A percentile compares a stretch with the other conserved stretches of the same genome.
Evolutionary conservation across 2,888 invertebrate genomes (phyloP).

Genomic region (Tholera decimalis): DNA sequence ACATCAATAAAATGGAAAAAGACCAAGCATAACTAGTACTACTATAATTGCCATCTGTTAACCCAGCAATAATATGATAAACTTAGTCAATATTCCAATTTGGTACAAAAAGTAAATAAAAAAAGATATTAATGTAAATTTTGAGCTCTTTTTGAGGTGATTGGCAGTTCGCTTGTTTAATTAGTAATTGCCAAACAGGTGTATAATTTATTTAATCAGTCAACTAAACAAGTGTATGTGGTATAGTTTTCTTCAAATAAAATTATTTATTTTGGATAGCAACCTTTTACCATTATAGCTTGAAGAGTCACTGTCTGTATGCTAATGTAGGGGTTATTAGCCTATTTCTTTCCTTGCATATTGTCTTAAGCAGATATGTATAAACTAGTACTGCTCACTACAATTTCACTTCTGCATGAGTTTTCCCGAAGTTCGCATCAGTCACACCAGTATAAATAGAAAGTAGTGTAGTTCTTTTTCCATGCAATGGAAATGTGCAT

Average conservation of each 20-base stretch:
- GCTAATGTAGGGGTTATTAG: constrained; percentile 29
- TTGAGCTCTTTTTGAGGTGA: constrained; percentile 32
- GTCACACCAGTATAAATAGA: not conserved
- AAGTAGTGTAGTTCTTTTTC: too few species aligned
- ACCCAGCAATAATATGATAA: not conserved
- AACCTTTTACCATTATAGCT: constrained; percentile 35
- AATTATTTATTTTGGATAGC: constrained; percentile 41
- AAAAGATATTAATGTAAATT: constrained; percentile 53
- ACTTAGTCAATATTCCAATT: constrained; percentile 1
- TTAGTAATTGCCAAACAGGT: constrained; percentile 37
- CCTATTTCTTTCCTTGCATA: constrained; percentile 1
- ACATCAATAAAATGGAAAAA: not conserved
- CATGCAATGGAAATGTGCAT: not conserved
- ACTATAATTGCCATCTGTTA: not conserved
- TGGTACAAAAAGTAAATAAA: constrained; percentile 13
- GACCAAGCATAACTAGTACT: not conserved
- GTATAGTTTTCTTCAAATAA: constrained; percentile 33
- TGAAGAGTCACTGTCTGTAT: constrained; percentile 19
- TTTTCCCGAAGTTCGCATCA: not conserved
- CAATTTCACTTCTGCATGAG: not conserved
- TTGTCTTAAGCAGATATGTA: constrained; percentile 5
- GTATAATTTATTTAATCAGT: constrained; percentile 49
- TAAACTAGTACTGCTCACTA: not conserved
- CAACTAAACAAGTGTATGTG: constrained; percentile 39
- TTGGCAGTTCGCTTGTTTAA: constrained; percentile 36